Evolutionary conservation across 2,888 invertebrate genomes (phyloP).

Genomic region (Zonitis immaculata): DNA sequence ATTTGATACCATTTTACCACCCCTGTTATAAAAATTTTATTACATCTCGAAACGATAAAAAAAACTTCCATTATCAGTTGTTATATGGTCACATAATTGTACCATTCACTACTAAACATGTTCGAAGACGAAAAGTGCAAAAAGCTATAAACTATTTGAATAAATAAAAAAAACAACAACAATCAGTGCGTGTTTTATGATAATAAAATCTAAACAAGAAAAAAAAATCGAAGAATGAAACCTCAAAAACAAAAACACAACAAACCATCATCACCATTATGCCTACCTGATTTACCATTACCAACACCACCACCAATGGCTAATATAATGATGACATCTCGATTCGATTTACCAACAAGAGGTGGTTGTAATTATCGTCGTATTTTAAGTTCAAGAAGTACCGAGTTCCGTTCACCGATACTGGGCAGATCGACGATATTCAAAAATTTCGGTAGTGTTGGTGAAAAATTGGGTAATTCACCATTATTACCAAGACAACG

Average conservation of each 20-base stretch:
- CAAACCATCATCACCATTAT: constrained; percentile 32
- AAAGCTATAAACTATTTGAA: not conserved
- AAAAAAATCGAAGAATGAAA: constrained; percentile 30
- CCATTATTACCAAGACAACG: constrained; percentile 33
- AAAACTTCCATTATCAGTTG: not conserved
- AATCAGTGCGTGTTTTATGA: not conserved
- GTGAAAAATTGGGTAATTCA: constrained; percentile 25
- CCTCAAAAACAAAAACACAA: constrained; percentile 20
- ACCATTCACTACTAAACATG: not conserved
- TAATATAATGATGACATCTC: constrained; percentile 44
- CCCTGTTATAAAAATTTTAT: not conserved
- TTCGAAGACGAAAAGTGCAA: not conserved
- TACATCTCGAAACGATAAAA: not conserved
- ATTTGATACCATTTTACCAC: not conserved
- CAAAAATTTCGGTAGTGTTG: constrained; percentile 9
- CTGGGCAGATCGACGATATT: constrained; percentile 23
- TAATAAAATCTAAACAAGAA: not conserved
- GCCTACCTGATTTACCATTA: constrained; percentile 42
- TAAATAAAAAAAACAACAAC: not conserved
- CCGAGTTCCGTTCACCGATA: constrained; percentile 32
- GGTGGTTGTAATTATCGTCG: constrained; percentile 40
- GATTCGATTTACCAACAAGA: constrained; percentile 40
- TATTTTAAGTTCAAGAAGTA: constrained; percentile 39
- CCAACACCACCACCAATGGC: constrained; percentile 48
- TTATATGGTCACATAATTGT: not conserved